phyloP scores from a whole-genome alignment of 2,113 vertebrate genomes.

The Progne subis region DNA sequence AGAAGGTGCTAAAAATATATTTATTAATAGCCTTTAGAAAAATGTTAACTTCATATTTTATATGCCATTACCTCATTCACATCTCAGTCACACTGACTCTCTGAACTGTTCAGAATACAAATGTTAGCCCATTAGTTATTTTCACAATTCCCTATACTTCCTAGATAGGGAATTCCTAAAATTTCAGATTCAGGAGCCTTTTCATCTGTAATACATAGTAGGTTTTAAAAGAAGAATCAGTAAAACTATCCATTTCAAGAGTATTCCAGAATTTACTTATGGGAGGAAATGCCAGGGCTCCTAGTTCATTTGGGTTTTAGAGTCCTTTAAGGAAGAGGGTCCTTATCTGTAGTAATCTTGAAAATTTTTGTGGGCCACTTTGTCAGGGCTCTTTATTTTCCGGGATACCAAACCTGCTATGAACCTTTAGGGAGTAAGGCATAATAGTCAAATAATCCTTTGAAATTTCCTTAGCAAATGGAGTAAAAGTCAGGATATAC shows the following conservation, averaged over 20 bases:
- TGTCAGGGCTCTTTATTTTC: neutral
- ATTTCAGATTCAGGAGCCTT: neutral
- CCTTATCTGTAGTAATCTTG: neutral
- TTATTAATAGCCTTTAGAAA: neutral
- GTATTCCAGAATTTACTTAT: neutral
- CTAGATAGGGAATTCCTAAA: neutral
- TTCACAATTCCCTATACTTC: neutral
- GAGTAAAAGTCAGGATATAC: neutral
- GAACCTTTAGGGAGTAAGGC: neutral
- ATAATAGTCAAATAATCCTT: neutral
- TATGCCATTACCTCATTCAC: neutral
- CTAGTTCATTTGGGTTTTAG: neutral
- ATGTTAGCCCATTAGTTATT: neutral
- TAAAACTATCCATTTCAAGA: neutral
- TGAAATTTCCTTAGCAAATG: neutral
- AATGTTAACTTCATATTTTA: neutral
- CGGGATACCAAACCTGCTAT: neutral
- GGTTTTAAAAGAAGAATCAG: neutral
- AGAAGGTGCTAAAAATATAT: neutral
- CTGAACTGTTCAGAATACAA: neutral
- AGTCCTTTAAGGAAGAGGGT: neutral
- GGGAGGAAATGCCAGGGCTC: neutral
- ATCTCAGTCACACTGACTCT: neutral
- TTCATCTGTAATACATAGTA: neutral
- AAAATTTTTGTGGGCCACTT: neutral